Evolutionary conservation across 2,888 invertebrate genomes (phyloP).

Genomic region (Erebia ligea): DNA sequence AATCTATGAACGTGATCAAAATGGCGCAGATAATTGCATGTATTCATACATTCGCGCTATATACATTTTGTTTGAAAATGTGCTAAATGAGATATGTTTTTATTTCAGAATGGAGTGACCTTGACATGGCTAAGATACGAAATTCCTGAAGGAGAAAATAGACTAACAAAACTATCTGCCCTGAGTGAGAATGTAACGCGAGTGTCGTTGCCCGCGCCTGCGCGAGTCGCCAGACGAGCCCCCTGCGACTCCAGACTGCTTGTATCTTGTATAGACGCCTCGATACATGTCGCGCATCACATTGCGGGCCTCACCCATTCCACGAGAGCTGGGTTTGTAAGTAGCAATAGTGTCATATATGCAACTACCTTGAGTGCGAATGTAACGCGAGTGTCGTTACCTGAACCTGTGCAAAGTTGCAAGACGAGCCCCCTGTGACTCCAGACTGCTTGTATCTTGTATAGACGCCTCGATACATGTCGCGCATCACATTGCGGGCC

Average conservation of each 20-base stretch:
- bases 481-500: constrained; percentile 88
- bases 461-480: constrained; percentile 93
- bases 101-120: constrained; percentile 63
- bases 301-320: constrained; percentile 88
- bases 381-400: constrained; percentile 81
- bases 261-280: constrained; percentile 93
- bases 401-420: constrained; percentile 79
- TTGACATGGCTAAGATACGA: constrained; percentile 89
- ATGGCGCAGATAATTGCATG: too few species aligned
- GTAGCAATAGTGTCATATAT: too few species aligned
- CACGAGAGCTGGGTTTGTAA: constrained; percentile 91
- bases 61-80: not conserved
- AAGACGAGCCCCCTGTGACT: constrained; percentile 76
- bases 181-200: constrained; percentile 82
- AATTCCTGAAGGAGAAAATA: constrained; percentile 85
- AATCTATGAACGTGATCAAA: too few species aligned
- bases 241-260: constrained; percentile 78
- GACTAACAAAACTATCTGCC: constrained; percentile 67
- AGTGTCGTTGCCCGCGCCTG: constrained; percentile 83
- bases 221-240: constrained; percentile 83
- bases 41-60: too few species aligned
- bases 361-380: constrained; percentile 80
- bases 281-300: constrained; percentile 91
- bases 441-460: constrained; percentile 89
- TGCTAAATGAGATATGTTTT: not conserved